These are phyloP conservation scores for Cosmorhoe ocellata DNA, from an alignment of 2,888 invertebrate genomes.

Conservation along the genomic window DNA sequence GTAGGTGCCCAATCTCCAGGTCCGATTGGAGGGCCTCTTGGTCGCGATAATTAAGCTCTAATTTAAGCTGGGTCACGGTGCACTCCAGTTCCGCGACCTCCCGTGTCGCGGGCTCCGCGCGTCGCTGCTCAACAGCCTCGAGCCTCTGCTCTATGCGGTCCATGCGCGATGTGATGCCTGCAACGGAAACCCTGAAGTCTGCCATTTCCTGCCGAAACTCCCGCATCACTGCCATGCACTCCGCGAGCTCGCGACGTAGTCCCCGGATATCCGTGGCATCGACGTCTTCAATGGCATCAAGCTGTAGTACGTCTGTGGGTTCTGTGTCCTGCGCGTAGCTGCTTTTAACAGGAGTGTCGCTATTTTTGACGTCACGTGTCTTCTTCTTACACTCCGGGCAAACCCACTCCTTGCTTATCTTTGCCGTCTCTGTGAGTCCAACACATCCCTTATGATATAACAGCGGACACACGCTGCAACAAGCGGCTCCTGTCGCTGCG, in stretches of 20 bases:
- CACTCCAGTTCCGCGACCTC: neutral
- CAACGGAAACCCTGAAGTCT: neutral
- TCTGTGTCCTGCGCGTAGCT: too few species aligned
- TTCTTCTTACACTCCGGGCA: neutral
- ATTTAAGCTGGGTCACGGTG: neutral
- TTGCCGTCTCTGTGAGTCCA: neutral
- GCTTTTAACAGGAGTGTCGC: neutral
- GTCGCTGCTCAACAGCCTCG: neutral
- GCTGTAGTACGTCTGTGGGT: neutral
- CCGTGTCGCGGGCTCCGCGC: neutral
- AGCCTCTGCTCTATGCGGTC: neutral
- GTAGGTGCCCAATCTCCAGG: conserved; percentile 4
- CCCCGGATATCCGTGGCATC: neutral
- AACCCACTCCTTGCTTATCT: neutral
- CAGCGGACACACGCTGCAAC: neutral
- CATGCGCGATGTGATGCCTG: neutral
- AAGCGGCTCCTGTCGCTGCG: neutral
- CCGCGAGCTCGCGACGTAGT: neutral
- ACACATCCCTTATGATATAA: neutral
- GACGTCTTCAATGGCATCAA: neutral
- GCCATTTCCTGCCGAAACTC: neutral
- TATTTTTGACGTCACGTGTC: neutral
- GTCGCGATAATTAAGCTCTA: conserved; percentile 6
- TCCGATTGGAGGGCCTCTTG: conserved; percentile 6
- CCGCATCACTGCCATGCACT: neutral